Conservation (phyloP, 1,140 invertebrate genomes). For the Drosophila nigromelanica region DNA sequence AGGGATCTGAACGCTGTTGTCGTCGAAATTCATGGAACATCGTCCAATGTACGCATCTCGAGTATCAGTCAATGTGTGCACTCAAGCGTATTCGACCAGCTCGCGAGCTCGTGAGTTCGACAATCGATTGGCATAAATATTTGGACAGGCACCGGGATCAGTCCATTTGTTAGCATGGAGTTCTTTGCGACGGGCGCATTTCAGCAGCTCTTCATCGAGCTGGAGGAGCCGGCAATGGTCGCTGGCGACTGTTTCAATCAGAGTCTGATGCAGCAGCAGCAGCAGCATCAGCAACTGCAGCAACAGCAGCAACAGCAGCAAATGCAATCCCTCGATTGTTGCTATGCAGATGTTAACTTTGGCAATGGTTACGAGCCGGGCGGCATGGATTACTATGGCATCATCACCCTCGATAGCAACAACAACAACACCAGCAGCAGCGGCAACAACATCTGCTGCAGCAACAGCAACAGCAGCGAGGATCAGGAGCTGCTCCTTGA, state of each 20-base stretch:
- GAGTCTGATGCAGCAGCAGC: neutral
- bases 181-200: slow-evolving; percentile 81
- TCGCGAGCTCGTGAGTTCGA: neutral
- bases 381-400: slow-evolving; percentile 61
- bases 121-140: slow-evolving; percentile 58
- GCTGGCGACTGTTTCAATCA: slow-evolving; percentile 13
- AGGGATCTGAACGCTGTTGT: slow-evolving; percentile 26
- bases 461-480: neutral
- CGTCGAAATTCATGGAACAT: slow-evolving; percentile 10
- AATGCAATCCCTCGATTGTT: slow-evolving; percentile 20
- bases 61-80: slow-evolving; percentile 27
- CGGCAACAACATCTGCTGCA: slow-evolving; percentile 13
- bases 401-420: slow-evolving; percentile 64
- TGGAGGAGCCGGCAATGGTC: slow-evolving; percentile 53
- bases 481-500: slow-evolving; percentile 47
- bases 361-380: slow-evolving; percentile 20
- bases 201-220: slow-evolving; percentile 75
- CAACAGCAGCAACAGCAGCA: neutral
- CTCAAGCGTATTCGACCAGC: slow-evolving; percentile 23
- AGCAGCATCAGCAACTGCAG: slow-evolving; percentile 4
- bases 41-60: neutral
- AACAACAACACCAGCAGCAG: slow-evolving; percentile 3
- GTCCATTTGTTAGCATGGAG: slow-evolving; percentile 68
- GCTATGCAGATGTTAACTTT: slow-evolving; percentile 46
- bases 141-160: slow-evolving; percentile 49